Conservation (phyloP, 1,140 invertebrate species). For the Aricia agestis region DNA sequence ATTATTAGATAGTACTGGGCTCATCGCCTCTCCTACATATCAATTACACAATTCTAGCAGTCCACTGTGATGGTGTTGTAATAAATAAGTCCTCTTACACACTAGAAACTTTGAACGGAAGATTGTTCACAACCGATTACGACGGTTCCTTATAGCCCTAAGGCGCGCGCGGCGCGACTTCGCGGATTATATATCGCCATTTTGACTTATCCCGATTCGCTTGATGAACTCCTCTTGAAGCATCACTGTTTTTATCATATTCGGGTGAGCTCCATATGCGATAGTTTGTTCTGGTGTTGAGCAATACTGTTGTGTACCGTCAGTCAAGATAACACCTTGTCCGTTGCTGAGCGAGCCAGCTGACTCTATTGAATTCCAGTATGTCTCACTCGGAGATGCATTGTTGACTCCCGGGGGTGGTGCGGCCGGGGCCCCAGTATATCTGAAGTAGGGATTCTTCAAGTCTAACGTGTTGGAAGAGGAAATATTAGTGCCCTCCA, state of each 20-base stretch:
- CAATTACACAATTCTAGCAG: conserved; percentile 42
- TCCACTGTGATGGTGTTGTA: conserved; percentile 68
- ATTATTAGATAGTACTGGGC: conserved; percentile 24
- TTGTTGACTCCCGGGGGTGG: conserved; percentile 93
- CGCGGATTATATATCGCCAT: conserved; percentile 73
- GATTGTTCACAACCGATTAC: conserved; percentile 71
- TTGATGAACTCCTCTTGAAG: conserved; percentile 75
- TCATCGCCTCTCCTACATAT: conserved; percentile 30
- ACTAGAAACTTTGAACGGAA: conserved; percentile 70
- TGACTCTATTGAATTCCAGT: conserved; percentile 90
- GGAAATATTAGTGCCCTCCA: conserved; percentile 90
- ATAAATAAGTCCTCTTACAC: conserved; percentile 73
- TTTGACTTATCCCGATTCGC: conserved; percentile 74
- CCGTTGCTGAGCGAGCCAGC: conserved; percentile 71
- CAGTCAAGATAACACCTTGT: conserved; percentile 61
- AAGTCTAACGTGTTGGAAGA: conserved; percentile 96
- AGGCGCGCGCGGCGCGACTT: conserved; percentile 68
- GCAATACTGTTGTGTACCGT: conserved; percentile 66
- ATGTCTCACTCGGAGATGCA: conserved; percentile 93
- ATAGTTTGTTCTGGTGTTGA: conserved; percentile 58
- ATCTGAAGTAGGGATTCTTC: conserved; percentile 99
- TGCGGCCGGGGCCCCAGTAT: conserved; percentile 90
- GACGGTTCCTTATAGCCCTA: conserved; percentile 69
- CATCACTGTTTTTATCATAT: conserved; percentile 75
- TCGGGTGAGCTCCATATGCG: conserved; percentile 59